Evolutionary conservation across 1,140 invertebrate species (phyloP), one percentile per base, ranked within the genome.

Genomic region (Oryzaephilus surinamensis): DNA sequence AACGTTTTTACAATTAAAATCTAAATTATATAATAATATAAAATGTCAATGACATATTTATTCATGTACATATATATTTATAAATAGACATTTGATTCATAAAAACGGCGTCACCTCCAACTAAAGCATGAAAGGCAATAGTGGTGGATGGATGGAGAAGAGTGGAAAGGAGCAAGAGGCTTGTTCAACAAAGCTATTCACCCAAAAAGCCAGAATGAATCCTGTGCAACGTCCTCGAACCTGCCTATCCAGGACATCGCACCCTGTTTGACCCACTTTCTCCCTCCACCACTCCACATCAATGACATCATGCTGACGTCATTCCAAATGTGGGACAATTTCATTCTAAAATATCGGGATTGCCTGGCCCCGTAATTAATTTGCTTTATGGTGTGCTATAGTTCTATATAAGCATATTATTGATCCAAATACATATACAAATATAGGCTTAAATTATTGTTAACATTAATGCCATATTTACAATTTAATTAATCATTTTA

Each of bases 341-440:
- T 59, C 58, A 62, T 62, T 60, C 60, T 60, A 51, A 55, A 58
- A 62, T 62, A 60, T 60, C 48, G 50, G 47, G 46, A 45, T 51
- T 34, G 38, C 39, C 32, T n/a, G 41, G 18, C 31, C 27, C 28
- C 18, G 34, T 24, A 45, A 45, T 48, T 48, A 38, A 45, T 42
- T 19, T 32, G 21, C 30, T 32, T 38, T 38, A n/a, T n/a, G n/a
- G n/a, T n/a, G n/a, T n/a, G n/a, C n/a, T n/a, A n/a, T n/a, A n/a
- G n/a, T n/a, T n/a, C n/a, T n/a, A n/a, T n/a, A n/a, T n/a, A n/a
- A n/a, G n/a, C n/a, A n/a, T n/a, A n/a, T n/a, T n/a, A n/a, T n/a
- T n/a, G n/a, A n/a, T n/a, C n/a, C n/a, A n/a, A n/a, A n/a, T n/a
- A n/a, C n/a, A n/a, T n/a, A n/a, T n/a, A n/a, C n/a, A n/a, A n/a